Evolutionary conservation across 2,888 invertebrate genomes (phyloP).

Genomic region (Auanema sp.): DNA sequence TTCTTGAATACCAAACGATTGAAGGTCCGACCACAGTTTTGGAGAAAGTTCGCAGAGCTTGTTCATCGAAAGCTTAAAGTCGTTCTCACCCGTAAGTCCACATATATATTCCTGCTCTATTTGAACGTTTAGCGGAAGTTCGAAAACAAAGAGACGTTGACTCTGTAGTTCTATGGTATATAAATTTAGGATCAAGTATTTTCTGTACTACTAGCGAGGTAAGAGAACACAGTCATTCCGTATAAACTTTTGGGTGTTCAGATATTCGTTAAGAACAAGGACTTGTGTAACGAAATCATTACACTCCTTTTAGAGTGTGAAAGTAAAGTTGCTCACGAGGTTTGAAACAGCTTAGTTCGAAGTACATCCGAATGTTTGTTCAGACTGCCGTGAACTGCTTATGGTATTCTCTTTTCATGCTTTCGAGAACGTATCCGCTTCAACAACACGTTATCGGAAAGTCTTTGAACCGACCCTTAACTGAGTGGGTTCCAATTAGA

Average conservation of each 20-base stretch:
- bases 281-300: constrained; percentile 24
- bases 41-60: constrained; percentile 23
- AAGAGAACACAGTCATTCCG: not conserved
- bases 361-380: not conserved
- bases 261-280: constrained; percentile 28
- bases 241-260: not conserved
- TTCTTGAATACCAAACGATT: not conserved
- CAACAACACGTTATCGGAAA: constrained; percentile 10
- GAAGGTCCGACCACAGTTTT: constrained; percentile 15
- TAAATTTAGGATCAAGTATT: constrained; percentile 20
- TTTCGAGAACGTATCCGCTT: constrained; percentile 23
- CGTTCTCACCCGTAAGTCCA: constrained; percentile 25
- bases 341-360: constrained; percentile 5
- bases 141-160: constrained; percentile 17
- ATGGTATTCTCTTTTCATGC: constrained; percentile 10
- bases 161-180: constrained; percentile 27
- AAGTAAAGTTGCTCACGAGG: constrained; percentile 27
- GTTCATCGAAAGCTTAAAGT: constrained; percentile 23
- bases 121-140: constrained; percentile 23
- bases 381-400: constrained; percentile 22
- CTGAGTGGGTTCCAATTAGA: constrained; percentile 33
- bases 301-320: constrained; percentile 25
- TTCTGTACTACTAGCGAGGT: constrained; percentile 23
- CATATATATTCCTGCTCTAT: not conserved
- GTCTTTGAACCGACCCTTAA: constrained; percentile 17